Evolutionary conservation across 1,140 invertebrate genomes (phyloP).

Genomic region (Helicoverpa zea): DNA sequence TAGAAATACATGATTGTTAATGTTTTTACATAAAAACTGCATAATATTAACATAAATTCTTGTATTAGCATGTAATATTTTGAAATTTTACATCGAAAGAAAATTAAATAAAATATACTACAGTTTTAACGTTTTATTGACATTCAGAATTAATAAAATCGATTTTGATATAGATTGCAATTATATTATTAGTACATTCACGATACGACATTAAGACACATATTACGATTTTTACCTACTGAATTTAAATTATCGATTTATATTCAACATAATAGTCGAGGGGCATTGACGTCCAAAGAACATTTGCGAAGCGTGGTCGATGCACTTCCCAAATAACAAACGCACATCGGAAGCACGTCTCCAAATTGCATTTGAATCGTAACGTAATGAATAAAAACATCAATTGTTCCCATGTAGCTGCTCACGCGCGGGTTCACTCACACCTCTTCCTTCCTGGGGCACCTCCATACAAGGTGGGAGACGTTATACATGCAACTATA

Average conservation of each 20-base stretch:
- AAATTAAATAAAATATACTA: conserved; percentile 26
- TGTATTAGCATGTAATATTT: conserved; percentile 5
- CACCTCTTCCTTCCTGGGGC: conserved; percentile 79
- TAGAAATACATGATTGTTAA: conserved; percentile 37
- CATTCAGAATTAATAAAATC: conserved; percentile 32
- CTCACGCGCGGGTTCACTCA: conserved; percentile 74
- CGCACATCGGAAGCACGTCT: conserved; percentile 71
- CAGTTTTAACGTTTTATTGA: conserved; percentile 37
- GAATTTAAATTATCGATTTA: conserved; percentile 26
- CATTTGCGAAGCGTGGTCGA: conserved; percentile 50
- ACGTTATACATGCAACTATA: conserved; percentile 75
- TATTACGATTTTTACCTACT: conserved; percentile 6
- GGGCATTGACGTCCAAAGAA: conserved; percentile 26
- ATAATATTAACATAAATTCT: conserved; percentile 42
- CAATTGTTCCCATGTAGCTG: conserved; percentile 51
- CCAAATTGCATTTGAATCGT: conserved; percentile 79
- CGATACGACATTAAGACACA: conserved; percentile 15
- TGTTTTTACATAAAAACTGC: conserved; percentile 37
- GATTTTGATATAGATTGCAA: conserved; percentile 32
- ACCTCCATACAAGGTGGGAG: conserved; percentile 69
- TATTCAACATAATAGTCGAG: conserved; percentile 6
- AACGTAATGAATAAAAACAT: conserved; percentile 54
- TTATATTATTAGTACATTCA: conserved; percentile 33
- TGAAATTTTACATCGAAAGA: conserved; percentile 20
- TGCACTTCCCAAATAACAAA: conserved; percentile 56